Conservation (phyloP, 2,888 invertebrate species). For the Gisinianus flammeolus region DNA sequence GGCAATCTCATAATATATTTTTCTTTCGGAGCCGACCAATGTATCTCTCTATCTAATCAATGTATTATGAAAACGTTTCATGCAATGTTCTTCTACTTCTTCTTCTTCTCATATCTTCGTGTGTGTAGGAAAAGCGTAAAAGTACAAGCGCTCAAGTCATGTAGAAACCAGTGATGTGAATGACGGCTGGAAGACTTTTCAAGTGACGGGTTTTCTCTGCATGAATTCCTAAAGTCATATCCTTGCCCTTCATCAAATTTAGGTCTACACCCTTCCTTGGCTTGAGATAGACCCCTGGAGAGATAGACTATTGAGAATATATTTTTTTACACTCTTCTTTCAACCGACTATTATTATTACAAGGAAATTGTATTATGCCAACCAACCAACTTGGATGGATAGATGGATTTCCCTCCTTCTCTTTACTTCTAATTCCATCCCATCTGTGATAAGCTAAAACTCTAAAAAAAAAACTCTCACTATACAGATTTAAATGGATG, state of each 20-base stretch:
- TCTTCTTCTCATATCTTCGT: background rate
- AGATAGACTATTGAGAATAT: slow-evolving; percentile 53
- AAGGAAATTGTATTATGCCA: slow-evolving; percentile 44
- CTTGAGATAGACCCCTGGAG: slow-evolving; percentile 52
- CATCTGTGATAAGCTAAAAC: slow-evolving; percentile 23
- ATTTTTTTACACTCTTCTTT: slow-evolving; percentile 41
- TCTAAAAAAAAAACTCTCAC: background rate
- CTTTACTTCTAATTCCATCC: slow-evolving; percentile 44
- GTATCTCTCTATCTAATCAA: slow-evolving; percentile 31
- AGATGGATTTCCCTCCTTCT: slow-evolving; percentile 49
- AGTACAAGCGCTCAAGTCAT: slow-evolving; percentile 23
- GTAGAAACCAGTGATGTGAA: slow-evolving; percentile 50
- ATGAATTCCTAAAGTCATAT: slow-evolving; percentile 52
- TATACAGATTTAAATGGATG: background rate
- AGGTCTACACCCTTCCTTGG: slow-evolving; percentile 54
- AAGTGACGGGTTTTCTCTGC: slow-evolving; percentile 57
- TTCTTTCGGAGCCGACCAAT: slow-evolving; percentile 13
- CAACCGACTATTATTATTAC: slow-evolving; percentile 45
- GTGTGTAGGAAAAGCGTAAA: slow-evolving; percentile 6
- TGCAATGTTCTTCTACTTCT: background rate
- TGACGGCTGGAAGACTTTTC: slow-evolving; percentile 56
- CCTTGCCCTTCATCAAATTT: slow-evolving; percentile 50
- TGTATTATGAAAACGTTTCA: slow-evolving; percentile 19
- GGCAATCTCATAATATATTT: background rate
- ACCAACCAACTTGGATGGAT: slow-evolving; percentile 25